phyloP scores from a whole-genome alignment of 2,797 vertebrate genomes.

The Rhadinocentrus ornatus region DNA sequence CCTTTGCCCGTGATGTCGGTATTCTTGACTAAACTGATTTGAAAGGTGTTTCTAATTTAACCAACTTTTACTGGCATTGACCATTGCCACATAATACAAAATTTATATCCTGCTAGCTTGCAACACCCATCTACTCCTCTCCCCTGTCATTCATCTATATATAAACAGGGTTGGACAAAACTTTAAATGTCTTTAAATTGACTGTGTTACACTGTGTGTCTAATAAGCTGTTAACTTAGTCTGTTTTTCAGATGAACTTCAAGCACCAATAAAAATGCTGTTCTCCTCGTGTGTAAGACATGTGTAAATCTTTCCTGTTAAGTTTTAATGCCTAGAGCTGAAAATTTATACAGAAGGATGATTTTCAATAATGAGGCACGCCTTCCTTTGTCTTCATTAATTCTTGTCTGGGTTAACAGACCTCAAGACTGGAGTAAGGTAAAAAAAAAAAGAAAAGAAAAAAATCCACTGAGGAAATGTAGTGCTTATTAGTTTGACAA shows the following conservation, averaged over 20 bases:
- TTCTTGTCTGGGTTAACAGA: slow-evolving; percentile 27
- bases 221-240: slow-evolving; percentile 17
- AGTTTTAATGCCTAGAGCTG: slow-evolving; percentile 30
- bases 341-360: slow-evolving; percentile 36
- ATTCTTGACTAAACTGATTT: slow-evolving; percentile 3
- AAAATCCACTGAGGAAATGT: slow-evolving; percentile 6
- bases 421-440: slow-evolving; percentile 27
- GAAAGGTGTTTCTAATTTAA: slow-evolving; percentile 47
- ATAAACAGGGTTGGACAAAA: slow-evolving; percentile 31
- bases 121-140: slow-evolving; percentile 53
- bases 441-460: slow-evolving; percentile 4
- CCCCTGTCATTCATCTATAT: slow-evolving; percentile 1
- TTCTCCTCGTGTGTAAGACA: slow-evolving; percentile 6
- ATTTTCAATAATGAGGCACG: slow-evolving; percentile 53
- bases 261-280: slow-evolving; percentile 12
- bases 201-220: slow-evolving; percentile 26
- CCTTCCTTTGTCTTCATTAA: slow-evolving; percentile 60
- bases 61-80: slow-evolving; percentile 44
- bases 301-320: slow-evolving; percentile 23
- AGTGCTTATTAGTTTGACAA: slow-evolving; percentile 1
- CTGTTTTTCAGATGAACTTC: slow-evolving; percentile 18
- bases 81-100: slow-evolving; percentile 48
- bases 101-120: slow-evolving; percentile 42
- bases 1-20: slow-evolving; percentile 26
- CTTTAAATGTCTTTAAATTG: slow-evolving; percentile 13